These are phyloP conservation scores for Malurus splendens DNA, from an alignment of 2,797 vertebrate species.

Conservation along the genomic window DNA sequence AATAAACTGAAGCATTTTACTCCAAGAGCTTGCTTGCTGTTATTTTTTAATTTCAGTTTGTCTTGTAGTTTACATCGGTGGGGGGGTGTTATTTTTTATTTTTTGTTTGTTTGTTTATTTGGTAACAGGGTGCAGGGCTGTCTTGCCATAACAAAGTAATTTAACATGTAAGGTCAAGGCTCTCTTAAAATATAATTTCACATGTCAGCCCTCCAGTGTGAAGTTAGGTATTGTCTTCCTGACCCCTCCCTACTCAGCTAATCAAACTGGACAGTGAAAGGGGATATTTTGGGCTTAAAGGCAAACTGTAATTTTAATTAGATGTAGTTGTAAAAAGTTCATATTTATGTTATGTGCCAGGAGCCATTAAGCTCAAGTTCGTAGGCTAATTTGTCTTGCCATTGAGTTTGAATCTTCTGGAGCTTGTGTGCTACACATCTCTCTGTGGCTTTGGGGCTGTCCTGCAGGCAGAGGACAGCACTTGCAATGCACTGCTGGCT, in stretches of 20 bases:
- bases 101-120: not conserved
- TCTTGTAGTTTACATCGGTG: not conserved
- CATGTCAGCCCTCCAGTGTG: not conserved
- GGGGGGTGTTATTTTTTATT: rapidly evolving
- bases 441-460: not conserved
- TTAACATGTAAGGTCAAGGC: not conserved
- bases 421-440: not conserved
- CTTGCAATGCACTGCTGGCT: not conserved
- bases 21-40: not conserved
- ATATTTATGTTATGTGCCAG: not conserved
- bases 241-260: not conserved
- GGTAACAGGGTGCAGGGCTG: not conserved
- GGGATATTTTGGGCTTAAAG: not conserved
- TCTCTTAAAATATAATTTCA: not conserved
- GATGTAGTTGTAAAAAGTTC: not conserved
- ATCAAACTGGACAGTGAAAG: not conserved
- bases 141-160: not conserved
- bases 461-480: not conserved
- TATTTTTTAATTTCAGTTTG: not conserved
- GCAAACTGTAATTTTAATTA: not conserved
- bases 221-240: not conserved
- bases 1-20: not conserved
- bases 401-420: not conserved
- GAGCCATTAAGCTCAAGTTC: not conserved
- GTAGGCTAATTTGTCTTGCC: not conserved